A percentile compares a stretch with the other conserved stretches of the same genome.
These are phyloP conservation scores for Ectemnius continuus DNA, from an alignment of 2,888 invertebrate genomes.

Conservation along the genomic window DNA sequence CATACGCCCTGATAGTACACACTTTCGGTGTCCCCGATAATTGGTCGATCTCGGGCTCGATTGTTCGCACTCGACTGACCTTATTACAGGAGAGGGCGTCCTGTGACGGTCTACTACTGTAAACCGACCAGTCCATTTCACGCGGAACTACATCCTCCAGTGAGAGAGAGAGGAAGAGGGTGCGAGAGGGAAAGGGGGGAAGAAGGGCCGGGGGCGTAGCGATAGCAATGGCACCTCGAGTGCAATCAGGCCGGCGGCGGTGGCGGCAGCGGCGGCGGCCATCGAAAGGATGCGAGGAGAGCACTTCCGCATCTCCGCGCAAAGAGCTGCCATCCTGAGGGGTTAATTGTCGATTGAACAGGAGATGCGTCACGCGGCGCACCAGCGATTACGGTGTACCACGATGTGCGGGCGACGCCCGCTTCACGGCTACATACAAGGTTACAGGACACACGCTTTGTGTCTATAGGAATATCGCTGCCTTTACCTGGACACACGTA, in stretches of 20 bases:
- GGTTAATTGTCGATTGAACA: slow-evolving; percentile 35
- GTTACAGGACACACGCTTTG: neutral
- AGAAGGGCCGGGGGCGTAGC: too few relatives aligned
- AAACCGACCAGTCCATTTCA: too few relatives aligned
- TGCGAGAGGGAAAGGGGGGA: too few relatives aligned
- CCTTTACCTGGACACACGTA: slow-evolving; percentile 11
- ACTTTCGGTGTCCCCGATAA: too few relatives aligned
- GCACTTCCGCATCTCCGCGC: neutral
- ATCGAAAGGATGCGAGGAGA: slow-evolving; percentile 2
- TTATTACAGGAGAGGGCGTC: too few relatives aligned
- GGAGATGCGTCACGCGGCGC: slow-evolving; percentile 27
- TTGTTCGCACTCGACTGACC: too few relatives aligned
- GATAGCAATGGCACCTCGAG: neutral
- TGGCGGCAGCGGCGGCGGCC: too few relatives aligned
- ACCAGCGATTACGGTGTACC: slow-evolving; percentile 37
- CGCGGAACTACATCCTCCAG: too few relatives aligned
- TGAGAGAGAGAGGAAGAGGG: too few relatives aligned
- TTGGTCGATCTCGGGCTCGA: too few relatives aligned
- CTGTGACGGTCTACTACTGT: too few relatives aligned
- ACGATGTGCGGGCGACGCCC: neutral
- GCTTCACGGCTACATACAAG: slow-evolving; percentile 11
- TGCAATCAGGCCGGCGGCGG: slow-evolving; percentile 2
- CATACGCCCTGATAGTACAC: neutral
- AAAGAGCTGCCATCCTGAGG: slow-evolving; percentile 1
- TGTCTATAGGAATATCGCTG: neutral